A percentile compares a stretch with the other conserved stretches of the same genome.
Conservation (phyloP, 2,888 invertebrate genomes). For the Agrochola circellaris region DNA sequence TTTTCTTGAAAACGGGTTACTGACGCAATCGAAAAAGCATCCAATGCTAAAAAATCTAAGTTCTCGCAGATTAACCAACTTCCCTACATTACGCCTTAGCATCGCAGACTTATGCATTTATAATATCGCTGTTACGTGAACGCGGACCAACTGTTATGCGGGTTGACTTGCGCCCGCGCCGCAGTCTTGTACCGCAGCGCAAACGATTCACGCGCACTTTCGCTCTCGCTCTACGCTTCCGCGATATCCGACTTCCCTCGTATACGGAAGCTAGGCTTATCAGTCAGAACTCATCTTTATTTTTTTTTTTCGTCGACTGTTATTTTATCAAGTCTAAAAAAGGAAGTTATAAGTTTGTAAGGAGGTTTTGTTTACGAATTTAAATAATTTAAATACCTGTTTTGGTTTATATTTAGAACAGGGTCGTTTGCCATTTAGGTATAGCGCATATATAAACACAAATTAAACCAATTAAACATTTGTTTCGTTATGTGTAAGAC, state of each 20-base stretch:
- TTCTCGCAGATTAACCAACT: not conserved
- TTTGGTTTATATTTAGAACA: constrained; percentile 17
- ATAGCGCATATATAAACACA: constrained; percentile 3
- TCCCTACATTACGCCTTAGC: constrained; percentile 37
- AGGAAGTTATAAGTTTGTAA: not conserved
- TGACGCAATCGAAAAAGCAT: too few relatives aligned
- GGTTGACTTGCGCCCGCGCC: constrained; percentile 59
- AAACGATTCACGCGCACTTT: constrained; percentile 85
- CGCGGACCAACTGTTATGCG: constrained; percentile 71
- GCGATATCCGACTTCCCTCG: constrained; percentile 68
- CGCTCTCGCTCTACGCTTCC: constrained; percentile 83
- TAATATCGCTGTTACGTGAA: constrained; percentile 81
- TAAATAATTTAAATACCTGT: constrained; percentile 3
- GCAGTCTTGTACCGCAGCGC: constrained; percentile 85
- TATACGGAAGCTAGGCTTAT: constrained; percentile 54
- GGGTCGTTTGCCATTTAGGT: not conserved
- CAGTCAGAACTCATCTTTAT: constrained; percentile 24
- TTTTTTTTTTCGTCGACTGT: not conserved
- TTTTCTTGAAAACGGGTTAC: too few relatives aligned
- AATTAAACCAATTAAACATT: constrained; percentile 2
- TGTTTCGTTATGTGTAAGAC: constrained; percentile 9
- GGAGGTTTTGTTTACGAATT: not conserved
- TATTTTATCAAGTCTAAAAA: not conserved
- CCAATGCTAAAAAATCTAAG: too few relatives aligned
- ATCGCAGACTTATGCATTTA: constrained; percentile 59